Evolutionary conservation across 2,113 vertebrate species (phyloP).

Genomic region (Colinus virginianus): DNA sequence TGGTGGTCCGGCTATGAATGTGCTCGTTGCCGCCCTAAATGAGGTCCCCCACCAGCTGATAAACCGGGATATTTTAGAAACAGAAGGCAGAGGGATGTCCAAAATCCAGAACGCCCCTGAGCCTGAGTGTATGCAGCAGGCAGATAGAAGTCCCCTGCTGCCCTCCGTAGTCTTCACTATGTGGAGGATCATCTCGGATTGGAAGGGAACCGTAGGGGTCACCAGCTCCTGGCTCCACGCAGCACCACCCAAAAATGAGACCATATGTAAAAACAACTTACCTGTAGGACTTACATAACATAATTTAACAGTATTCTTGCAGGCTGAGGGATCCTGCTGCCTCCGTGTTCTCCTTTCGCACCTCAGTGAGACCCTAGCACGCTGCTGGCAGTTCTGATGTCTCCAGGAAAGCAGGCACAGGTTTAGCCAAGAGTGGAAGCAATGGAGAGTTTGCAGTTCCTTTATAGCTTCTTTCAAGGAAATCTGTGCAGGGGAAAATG

Average conservation of each 20-base stretch:
- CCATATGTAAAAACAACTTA: too few relatives aligned
- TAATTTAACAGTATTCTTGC: neutral
- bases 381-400: neutral
- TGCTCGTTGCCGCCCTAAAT: neutral
- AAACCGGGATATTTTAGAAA: neutral
- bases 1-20: neutral
- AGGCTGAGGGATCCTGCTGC: conserved; percentile 1
- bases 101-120: neutral
- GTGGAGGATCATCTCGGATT: neutral
- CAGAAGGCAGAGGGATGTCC: neutral
- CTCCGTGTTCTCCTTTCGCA: neutral
- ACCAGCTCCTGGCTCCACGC: too few relatives aligned
- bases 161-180: rapidly evolving
- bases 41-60: neutral
- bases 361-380: neutral
- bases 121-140: neutral
- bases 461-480: neutral
- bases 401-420: neutral
- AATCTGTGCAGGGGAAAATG: neutral
- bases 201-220: too few relatives aligned
- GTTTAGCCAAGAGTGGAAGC: neutral
- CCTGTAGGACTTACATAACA: neutral
- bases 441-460: neutral
- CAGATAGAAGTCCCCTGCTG: neutral
- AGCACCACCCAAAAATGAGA: too few relatives aligned